A percentile compares a stretch with the other conserved stretches of the same genome.
These are phyloP conservation scores for Bolinopsis microptera DNA, from an alignment of 37 sponge, comb jelly and placozoan species.

Conservation along the genomic window DNA sequence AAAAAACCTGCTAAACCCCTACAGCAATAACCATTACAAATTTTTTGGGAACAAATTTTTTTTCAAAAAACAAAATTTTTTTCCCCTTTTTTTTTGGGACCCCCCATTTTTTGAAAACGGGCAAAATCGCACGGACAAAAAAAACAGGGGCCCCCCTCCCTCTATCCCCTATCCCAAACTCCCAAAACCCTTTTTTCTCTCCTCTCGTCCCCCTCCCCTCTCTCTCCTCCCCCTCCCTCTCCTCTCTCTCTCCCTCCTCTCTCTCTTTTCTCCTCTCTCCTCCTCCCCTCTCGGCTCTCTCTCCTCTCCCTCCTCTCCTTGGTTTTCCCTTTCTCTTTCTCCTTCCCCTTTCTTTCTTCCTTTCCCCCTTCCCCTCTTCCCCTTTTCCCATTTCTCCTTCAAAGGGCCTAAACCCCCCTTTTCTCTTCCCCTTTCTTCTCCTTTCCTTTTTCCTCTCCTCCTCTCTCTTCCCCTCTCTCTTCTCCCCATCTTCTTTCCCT, in stretches of 20 bases:
- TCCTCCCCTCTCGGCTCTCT: too few relatives aligned
- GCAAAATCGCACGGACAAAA: too few relatives aligned
- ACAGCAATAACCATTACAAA: too few relatives aligned
- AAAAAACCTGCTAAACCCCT: too few relatives aligned
- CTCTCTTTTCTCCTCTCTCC: neutral
- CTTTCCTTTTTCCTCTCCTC: neutral
- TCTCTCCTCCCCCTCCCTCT: neutral
- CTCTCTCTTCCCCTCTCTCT: neutral
- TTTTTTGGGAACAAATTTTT: too few relatives aligned
- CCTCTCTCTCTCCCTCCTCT: neutral
- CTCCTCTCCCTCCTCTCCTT: neutral
- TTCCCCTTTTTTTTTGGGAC: too few relatives aligned
- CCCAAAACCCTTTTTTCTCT: neutral
- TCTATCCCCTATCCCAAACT: neutral
- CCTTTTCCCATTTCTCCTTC: neutral
- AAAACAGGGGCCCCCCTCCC: neutral
- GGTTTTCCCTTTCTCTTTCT: neutral
- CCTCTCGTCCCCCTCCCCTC: neutral
- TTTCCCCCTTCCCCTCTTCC: neutral
- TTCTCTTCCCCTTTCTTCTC: neutral
- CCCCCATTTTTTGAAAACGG: too few relatives aligned
- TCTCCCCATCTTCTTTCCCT: neutral
- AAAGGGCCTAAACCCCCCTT: neutral
- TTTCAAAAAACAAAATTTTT: too few relatives aligned
- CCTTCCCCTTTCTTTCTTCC: neutral